Evolutionary conservation across 1,140 invertebrate species (phyloP), one percentile per base, ranked within the genome.

Genomic region (Drosophila quadrilineata): DNA sequence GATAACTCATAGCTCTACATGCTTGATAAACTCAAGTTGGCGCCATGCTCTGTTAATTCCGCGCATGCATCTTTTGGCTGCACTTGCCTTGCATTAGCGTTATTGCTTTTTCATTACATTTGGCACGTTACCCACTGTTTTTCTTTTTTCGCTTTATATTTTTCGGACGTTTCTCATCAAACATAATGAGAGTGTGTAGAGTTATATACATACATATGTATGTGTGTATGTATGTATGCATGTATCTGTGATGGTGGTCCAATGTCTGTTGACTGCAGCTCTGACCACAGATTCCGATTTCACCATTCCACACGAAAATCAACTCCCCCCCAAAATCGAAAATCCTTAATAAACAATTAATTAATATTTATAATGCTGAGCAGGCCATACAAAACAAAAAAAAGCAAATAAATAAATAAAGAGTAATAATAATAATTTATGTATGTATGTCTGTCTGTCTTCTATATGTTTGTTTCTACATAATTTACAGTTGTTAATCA

Each of bases 401-500:
- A 16, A 6, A 28, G 3, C 12, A 29, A 17, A 5, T 33, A 24
- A 48, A 60, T 24, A 53, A 28, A 59, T 64, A 38, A 57, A 65
- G 53, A 54, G 52, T 69, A 38, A 74, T 71, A 45, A 2, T 6
- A 31, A 10, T 24, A 41, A 38, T 6, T 4, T 35, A 21, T 6
- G 46, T 50, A 24, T 14, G 17, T 14, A 16, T 43, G 16, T 19
- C 10, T 21, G 4, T 9, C 6, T 57, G 17, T 9, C n/a, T n/a
- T n/a, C n/a, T n/a, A n/a, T n/a, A n/a, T 33, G 31, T 16, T 6
- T 52, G 35, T 29, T n/a, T 54, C 21, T 40, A 35, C 17, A 43
- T 21, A 33, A 46, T 74, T 84, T 84, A 66, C 70, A 85, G 74
- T 74, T 84, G 79, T 71, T 85, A 84, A 85, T 85, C 60, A 26